These are phyloP conservation scores for Phoebastria nigripes DNA, from an alignment of 2,797 vertebrate genomes.

Conservation along the genomic window DNA sequence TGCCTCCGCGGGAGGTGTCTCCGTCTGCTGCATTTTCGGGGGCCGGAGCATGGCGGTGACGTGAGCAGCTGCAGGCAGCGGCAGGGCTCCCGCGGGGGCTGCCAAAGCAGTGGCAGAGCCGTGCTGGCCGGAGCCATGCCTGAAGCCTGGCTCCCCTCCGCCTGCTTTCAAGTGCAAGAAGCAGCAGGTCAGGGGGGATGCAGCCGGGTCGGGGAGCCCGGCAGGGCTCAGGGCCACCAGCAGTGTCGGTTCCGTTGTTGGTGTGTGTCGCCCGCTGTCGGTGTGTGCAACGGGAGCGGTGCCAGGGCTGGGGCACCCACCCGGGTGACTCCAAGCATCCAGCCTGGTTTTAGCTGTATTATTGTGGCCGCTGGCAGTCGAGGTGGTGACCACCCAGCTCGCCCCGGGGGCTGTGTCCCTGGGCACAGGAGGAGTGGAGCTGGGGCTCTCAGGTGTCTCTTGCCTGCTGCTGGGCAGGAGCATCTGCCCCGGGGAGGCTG, in stretches of 20 bases:
- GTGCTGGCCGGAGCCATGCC: background rate
- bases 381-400: accelerated
- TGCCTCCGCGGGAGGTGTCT: background rate
- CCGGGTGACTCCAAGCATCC: background rate
- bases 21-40: background rate
- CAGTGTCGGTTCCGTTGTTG: accelerated
- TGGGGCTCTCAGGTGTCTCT: background rate
- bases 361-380: background rate
- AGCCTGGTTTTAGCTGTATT: background rate
- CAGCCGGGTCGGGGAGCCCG: background rate
- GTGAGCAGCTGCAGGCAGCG: background rate
- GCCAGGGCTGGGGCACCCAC: background rate
- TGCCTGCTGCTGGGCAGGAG: background rate
- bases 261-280: accelerated
- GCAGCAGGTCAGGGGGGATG: background rate
- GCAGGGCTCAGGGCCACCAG: no score
- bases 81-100: background rate
- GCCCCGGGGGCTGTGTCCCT: accelerated
- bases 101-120: background rate
- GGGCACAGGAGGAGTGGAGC: accelerated
- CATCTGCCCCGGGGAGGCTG: background rate
- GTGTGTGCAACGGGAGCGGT: accelerated
- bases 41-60: background rate
- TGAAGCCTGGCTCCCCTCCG: accelerated
- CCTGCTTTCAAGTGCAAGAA: background rate